Evolutionary conservation across 2,888 invertebrate genomes (phyloP), one percentile per base, ranked within the genome.

Genomic region (Yponomeuta cagnagella): DNA sequence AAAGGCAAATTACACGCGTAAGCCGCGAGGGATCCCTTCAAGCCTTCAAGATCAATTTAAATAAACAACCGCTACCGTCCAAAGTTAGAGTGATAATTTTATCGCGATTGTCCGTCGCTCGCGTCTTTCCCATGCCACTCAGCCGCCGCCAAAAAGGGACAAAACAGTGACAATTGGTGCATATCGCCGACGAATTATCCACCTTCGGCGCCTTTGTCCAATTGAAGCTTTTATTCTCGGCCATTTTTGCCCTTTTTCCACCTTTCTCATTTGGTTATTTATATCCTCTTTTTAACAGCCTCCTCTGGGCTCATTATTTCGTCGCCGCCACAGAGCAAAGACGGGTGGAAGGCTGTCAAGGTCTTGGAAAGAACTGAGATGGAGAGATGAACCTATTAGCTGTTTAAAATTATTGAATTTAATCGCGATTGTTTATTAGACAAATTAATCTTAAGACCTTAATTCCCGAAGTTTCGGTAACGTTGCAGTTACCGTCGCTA

Each of bases 191-290:
- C 89, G 90, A 91, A 91, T 91, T 91, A 91, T 89, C 88, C 86
- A 78, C 79, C 80, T 87, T 89, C 92, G 91, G 90, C 88, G 90
- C 89, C 91, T 91, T 90, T 91, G 91, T 90, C 85, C 87, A 90
- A 89, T 90, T 88, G 89, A 85, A 85, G 83, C 85, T 85, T 89
- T 91, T 90, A 89, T 90, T 89, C 88, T 81, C 52, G 52, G 84
- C 88, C 86, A 87, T 91, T 91, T 91, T 89, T 88, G 86, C 88
- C 88, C 85, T 90, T 91, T 90, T 88, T 88, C 89, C 52, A 58
- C 52, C 88, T 85, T 89, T 89, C 91, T 90, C 91, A 92, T 91
- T 92, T 92, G 91, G 89, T 90, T 91, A 91, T 91, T 90, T 91
- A 90, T 91, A 82, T 90, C 81, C 82, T 86, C 88, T 88, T 89